phyloP scores from a whole-genome alignment of 2,888 invertebrate genomes.

The Synanthedon tipuliformis region DNA sequence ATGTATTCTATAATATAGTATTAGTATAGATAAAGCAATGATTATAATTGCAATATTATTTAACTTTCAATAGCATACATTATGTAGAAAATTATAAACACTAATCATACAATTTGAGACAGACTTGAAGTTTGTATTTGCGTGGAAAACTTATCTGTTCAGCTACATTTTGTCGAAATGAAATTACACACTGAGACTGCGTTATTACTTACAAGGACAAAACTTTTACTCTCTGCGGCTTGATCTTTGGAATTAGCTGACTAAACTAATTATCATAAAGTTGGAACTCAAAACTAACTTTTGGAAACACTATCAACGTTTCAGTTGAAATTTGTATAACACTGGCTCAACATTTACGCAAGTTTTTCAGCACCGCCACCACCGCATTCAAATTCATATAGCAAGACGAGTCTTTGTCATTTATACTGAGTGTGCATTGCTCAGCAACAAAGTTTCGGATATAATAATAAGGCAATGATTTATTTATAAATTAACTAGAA shows the following conservation, averaged over 20 bases:
- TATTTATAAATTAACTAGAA: no score
- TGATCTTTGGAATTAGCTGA: conserved; percentile 47
- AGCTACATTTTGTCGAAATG: conserved; percentile 13
- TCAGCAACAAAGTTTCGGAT: no score
- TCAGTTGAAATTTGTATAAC: conserved; percentile 21
- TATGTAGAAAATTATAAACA: no score
- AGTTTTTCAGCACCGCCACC: neutral
- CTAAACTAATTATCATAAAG: conserved; percentile 53
- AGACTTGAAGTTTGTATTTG: conserved; percentile 11
- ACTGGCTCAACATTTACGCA: conserved; percentile 28
- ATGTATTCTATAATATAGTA: no score
- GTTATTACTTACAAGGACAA: conserved; percentile 25
- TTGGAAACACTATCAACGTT: conserved; percentile 43
- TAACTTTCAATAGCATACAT: no score
- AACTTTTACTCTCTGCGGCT: conserved; percentile 27
- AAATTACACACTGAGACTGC: conserved; percentile 9
- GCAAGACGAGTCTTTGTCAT: neutral
- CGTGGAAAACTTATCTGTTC: conserved; percentile 21
- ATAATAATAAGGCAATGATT: no score
- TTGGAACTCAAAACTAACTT: conserved; percentile 36
- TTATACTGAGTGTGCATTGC: neutral
- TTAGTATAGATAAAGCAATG: no score
- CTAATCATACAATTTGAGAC: neutral
- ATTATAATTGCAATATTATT: no score
- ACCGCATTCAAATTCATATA: neutral